Evolutionary conservation across 37 sponge, comb jelly and placozoan species (phyloP), one percentile per base, ranked within the genome.

Genomic region (Amphimedon queenslandica): DNA sequence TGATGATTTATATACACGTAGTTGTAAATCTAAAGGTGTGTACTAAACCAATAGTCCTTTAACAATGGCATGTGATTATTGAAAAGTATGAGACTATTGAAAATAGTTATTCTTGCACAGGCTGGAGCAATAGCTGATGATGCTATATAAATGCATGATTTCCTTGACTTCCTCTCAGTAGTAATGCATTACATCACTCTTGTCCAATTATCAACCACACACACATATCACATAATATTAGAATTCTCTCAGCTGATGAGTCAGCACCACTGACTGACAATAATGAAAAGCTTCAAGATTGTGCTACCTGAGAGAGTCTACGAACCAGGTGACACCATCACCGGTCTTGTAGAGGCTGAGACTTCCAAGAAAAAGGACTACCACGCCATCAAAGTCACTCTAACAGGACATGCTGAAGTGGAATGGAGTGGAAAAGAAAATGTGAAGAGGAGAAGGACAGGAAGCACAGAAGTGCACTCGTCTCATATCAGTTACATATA

Each of bases 361-460:
- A 38, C 51, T 23, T 3, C 34, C 0, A 66, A 77, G 25, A 25
- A 28, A 41, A 75, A 58, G 67, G 71, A 67, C 11, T 35, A 55
- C n/a, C 70, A 70, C 1, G 76, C 67, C 8, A 66, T 81, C 57
- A 43, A 69, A 47, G 51, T 76, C 42, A 61, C 56, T 1, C 74
- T 47, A 47, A 13, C 13, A 18, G 53, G 53, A 18, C 8, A 13
- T 18, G 53, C 53, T 47, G 53, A 47, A 18, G 53, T 47, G 8
- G 13, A 47, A 18, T 47, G 53, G 53, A 18, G 13, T 47, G n/a
- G n/a, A n/a, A n/a, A n/a, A n/a, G n/a, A n/a, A n/a, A n/a, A n/a
- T n/a, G n/a, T n/a, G n/a, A n/a, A n/a, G n/a, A n/a, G n/a, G n/a
- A n/a, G n/a, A n/a, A n/a, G n/a, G n/a, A n/a, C n/a, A n/a, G n/a